Evolutionary conservation across 2,888 invertebrate genomes (phyloP), one percentile per base, ranked within the genome.

Genomic region (Amphipyra tragopoginis): DNA sequence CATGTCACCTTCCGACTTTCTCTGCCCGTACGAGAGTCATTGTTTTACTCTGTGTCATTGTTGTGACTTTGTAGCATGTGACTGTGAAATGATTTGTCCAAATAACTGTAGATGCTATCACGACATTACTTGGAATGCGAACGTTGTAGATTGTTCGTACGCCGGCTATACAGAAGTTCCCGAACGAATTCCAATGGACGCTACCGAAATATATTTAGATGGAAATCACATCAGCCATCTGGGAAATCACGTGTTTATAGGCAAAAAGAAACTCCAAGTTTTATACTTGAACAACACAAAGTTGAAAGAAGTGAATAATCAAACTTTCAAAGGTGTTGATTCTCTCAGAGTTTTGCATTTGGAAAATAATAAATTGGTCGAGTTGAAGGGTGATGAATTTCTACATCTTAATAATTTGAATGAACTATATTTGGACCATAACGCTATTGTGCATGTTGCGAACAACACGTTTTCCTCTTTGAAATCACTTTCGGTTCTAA

Each of bases 71-170:
- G 97, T 97, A 83, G 97, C 97, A 52, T 98, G 98, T 91, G 98
- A 98, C 92, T 98, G 98, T 94, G 97, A 98, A 95, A 98, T 98
- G 97, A 97, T 97, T 77, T 98, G 98, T 89, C 98, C 98, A 48
- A 96, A 96, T 84, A 97, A 97, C 86, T 98, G 98, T 93, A 96
- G 96, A 81, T 98, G 98, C 85, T 98, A 96, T 95, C 97, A 98
- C 89, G 98, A 98, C 87, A 96, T 97, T 85, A 96, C 97, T 69
- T 98, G 98, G 97, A 96, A 96, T 75, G 96, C 97, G 72, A 98
- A 98, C 92, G 97, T 98, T 50, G 97, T 98, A 45, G 97, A 97
- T 90, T 98, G 97, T 89, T 97, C 97, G 50, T 96, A 96, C 83
- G 96, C 96, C 50, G 97, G 96, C 47, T 97, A 97, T 83, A 96